A percentile compares a stretch with the other conserved stretches of the same genome.
These are phyloP conservation scores for Hemistola chrysoprasaria DNA, from an alignment of 2,888 invertebrate genomes.

Conservation along the genomic window DNA sequence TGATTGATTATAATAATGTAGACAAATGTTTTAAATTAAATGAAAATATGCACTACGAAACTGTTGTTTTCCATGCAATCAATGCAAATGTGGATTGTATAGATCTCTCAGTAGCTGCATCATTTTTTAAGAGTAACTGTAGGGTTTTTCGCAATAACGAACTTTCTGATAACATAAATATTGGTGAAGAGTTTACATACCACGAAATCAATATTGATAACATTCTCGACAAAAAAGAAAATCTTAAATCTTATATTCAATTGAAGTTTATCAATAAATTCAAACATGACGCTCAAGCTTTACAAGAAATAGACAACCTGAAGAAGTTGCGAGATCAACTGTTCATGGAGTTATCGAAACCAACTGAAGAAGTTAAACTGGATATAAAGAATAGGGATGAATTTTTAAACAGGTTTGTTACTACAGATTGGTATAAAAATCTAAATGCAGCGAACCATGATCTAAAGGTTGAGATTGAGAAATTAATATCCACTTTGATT, in stretches of 20 bases:
- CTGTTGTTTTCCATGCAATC: conserved; percentile 37
- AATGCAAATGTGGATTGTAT: conserved; percentile 16
- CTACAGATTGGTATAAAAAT: conserved; percentile 36
- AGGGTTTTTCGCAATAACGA: conserved; percentile 36
- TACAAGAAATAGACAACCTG: conserved; percentile 40
- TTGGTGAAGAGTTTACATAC: conserved; percentile 43
- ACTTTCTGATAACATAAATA: conserved; percentile 33
- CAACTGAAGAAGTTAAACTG: conserved; percentile 19
- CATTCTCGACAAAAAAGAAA: conserved; percentile 36
- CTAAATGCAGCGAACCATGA: conserved; percentile 18
- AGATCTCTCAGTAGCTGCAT: conserved; percentile 37
- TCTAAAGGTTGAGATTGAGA: conserved; percentile 39
- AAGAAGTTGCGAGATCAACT: conserved; percentile 35
- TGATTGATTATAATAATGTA: conserved; percentile 12
- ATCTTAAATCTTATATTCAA: conserved; percentile 43
- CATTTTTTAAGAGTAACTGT: conserved; percentile 37
- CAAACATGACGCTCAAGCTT: conserved; percentile 27
- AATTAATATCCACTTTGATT: conserved; percentile 43
- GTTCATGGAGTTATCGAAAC: conserved; percentile 27
- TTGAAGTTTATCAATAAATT: conserved; percentile 37
- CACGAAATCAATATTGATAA: conserved; percentile 36
- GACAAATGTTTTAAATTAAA: conserved; percentile 30
- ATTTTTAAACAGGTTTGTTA: conserved; percentile 32
- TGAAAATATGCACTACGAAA: conserved; percentile 36
- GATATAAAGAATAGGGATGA: conserved; percentile 34